These are phyloP conservation scores for Nudaria mundana DNA, from an alignment of 2,888 invertebrate species.

Conservation along the genomic window DNA sequence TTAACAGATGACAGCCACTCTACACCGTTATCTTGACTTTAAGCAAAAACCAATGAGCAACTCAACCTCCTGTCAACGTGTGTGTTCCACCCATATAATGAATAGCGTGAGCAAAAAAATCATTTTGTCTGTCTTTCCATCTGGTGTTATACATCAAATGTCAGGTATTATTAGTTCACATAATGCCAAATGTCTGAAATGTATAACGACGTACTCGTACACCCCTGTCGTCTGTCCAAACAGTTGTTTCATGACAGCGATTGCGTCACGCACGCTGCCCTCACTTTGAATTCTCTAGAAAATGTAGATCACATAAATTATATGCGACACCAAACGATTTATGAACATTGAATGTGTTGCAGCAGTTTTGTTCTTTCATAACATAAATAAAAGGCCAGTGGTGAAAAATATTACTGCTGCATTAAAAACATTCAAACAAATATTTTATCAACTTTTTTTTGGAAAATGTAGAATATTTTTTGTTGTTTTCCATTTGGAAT, in stretches of 20 bases:
- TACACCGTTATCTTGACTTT: conserved; percentile 11
- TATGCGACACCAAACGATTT: conserved; percentile 25
- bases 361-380: conserved; percentile 22
- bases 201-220: conserved; percentile 3
- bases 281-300: conserved; percentile 26
- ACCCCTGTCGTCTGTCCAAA: conserved; percentile 17
- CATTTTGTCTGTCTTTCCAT: too few relatives aligned
- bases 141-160: conserved; percentile 33
- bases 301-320: conserved; percentile 33
- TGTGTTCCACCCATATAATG: too few relatives aligned
- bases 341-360: conserved; percentile 28
- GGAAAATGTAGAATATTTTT: too few relatives aligned
- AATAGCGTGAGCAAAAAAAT: too few relatives aligned
- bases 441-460: too few relatives aligned
- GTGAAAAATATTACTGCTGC: too few relatives aligned
- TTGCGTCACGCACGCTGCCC: conserved; percentile 23
- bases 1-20: conserved; percentile 18
- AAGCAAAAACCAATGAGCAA: too few relatives aligned
- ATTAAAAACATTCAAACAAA: too few relatives aligned
- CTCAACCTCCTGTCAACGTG: too few relatives aligned
- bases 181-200: conserved; percentile 38
- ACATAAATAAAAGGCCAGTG: conserved; percentile 9
- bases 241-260: conserved; percentile 44
- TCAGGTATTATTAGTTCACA: conserved; percentile 45
- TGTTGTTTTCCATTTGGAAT: too few relatives aligned